Conservation (phyloP, 1,140 invertebrate genomes). For the Apis cerana region DNA sequence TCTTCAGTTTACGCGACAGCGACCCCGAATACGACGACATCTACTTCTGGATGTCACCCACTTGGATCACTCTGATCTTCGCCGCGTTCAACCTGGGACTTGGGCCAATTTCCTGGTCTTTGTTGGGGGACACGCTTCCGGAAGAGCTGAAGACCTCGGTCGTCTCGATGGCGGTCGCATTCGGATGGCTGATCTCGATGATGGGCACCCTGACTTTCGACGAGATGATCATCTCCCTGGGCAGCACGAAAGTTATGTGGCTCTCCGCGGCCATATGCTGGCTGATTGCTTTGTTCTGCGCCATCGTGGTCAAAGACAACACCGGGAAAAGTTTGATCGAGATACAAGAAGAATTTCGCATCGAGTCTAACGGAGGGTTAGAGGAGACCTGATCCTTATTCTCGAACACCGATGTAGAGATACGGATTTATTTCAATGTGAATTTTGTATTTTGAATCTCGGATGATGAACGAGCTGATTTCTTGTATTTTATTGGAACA, state of each 20-base stretch:
- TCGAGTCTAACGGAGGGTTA: neutral
- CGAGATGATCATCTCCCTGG: slow-evolving; percentile 78
- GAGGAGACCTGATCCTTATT: slow-evolving; percentile 4
- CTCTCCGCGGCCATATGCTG: slow-evolving; percentile 88
- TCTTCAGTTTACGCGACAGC: slow-evolving; percentile 57
- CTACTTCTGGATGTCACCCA: slow-evolving; percentile 82
- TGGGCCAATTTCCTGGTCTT: slow-evolving; percentile 83
- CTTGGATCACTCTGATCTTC: slow-evolving; percentile 82
- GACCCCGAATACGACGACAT: slow-evolving; percentile 70
- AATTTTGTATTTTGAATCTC: neutral
- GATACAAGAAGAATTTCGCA: slow-evolving; percentile 68
- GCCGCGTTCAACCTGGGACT: slow-evolving; percentile 80
- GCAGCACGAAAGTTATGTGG: slow-evolving; percentile 86
- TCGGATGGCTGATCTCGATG: slow-evolving; percentile 83
- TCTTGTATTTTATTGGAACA: neutral
- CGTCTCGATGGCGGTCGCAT: slow-evolving; percentile 79
- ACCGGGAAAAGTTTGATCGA: slow-evolving; percentile 83
- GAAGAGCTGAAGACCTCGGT: slow-evolving; percentile 79
- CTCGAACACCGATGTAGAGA: neutral
- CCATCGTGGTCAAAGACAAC: slow-evolving; percentile 86
- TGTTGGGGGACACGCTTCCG: slow-evolving; percentile 84
- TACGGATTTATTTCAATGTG: neutral
- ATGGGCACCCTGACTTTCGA: slow-evolving; percentile 82
- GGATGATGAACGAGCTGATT: too few species aligned
- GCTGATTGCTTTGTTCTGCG: slow-evolving; percentile 84